Conservation (phyloP, 2,888 invertebrate species). For the Heterodera filipjevi region DNA sequence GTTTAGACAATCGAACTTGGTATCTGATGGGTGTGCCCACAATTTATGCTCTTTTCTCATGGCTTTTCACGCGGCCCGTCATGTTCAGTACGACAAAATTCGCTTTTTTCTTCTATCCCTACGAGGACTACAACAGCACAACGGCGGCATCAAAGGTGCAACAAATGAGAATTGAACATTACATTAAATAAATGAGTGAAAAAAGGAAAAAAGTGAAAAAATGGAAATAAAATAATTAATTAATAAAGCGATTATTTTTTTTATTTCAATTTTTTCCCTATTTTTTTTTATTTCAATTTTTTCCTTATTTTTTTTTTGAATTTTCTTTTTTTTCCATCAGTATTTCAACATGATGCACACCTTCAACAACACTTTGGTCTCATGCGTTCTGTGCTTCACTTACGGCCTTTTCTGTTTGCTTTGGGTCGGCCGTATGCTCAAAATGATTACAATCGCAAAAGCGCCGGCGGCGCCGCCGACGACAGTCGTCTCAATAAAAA, state of each 20-base stretch:
- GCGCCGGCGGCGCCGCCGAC: not conserved
- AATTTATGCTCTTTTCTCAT: not conserved
- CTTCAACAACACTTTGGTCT: constrained; percentile 9
- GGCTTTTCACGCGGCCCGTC: constrained; percentile 2
- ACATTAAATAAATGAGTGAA: not conserved
- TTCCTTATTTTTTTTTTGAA: not conserved
- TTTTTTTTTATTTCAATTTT: not conserved
- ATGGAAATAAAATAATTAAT: not conserved
- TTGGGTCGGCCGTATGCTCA: constrained; percentile 1
- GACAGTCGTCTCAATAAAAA: not conserved
- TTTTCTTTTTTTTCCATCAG: not conserved
- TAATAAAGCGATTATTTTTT: no score
- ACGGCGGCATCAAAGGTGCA: not conserved
- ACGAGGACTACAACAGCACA: constrained; percentile 5
- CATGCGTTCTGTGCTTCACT: not conserved
- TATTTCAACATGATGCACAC: not conserved
- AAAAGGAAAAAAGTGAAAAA: not conserved
- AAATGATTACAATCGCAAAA: not conserved
- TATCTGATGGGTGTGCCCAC: not conserved
- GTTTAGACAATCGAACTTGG: constrained; percentile 1
- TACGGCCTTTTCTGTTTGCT: not conserved
- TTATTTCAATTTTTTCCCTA: not conserved
- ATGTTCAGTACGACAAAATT: not conserved
- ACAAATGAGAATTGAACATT: not conserved
- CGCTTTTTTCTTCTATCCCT: not conserved